phyloP scores from a whole-genome alignment of 2,797 vertebrate genomes.

The Linurgus olivaceus region DNA sequence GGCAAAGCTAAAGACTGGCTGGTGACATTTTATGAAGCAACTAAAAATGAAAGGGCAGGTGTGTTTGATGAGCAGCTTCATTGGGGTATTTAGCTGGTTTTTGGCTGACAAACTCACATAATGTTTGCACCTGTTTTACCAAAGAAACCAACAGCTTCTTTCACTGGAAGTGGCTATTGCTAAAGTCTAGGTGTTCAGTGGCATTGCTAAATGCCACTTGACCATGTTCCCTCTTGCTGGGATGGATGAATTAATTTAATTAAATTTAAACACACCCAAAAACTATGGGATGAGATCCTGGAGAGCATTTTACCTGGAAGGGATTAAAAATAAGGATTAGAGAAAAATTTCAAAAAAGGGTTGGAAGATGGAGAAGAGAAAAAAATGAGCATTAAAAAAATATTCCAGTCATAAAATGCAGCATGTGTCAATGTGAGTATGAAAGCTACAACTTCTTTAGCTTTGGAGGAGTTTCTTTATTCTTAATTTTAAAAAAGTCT shows the following conservation, averaged over 20 bases:
- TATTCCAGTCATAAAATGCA: background rate
- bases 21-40: background rate
- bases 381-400: background rate
- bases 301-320: background rate
- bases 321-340: background rate
- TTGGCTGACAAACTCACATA: background rate
- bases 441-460: background rate
- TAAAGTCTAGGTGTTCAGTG: background rate
- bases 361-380: background rate
- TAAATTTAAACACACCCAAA: background rate
- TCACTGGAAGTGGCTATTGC: background rate
- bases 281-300: background rate
- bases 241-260: background rate
- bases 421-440: background rate
- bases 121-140: background rate
- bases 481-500: background rate
- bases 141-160: background rate
- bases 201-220: background rate
- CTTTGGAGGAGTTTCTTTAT: background rate
- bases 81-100: background rate
- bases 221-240: background rate
- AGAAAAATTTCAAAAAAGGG: accelerated
- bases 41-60: background rate
- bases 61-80: background rate
- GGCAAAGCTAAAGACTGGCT: background rate